Evolutionary conservation across 2,888 invertebrate species (phyloP), one percentile per base, ranked within the genome.

Genomic region (Amiota minor): DNA sequence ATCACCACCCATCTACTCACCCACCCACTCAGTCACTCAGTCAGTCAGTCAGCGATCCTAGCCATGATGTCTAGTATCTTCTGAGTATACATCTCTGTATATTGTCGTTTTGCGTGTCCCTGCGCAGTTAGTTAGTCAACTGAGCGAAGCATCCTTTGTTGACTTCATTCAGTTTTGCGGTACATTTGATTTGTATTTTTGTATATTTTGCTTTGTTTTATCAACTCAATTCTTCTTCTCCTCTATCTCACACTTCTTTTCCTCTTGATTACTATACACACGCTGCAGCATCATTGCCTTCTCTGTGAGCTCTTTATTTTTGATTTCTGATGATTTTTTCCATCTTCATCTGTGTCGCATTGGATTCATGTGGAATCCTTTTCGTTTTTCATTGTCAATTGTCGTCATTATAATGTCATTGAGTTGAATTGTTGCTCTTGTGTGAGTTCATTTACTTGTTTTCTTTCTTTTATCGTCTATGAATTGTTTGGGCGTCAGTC

Each of bases 101-200:
- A 18, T 18, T 12, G 11, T 55, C 20, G 11, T 18, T 56, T 47
- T 23, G 20, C 53, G 20, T 50, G 50, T 73, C 70, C 70, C 75
- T 75, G 78, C 80, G 78, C 81, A 80, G 76, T 80, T 62, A 62
- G 62, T 62, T 82, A 80, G 81, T 80, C 81, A 67, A 20, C 67
- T 59, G 59, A 59, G 65, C 56, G 56, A 55, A 69, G 67, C 75
- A 75, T 81, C 78, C 78, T 81, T 81, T 81, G 84, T 82, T 80
- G 83, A 84, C 83, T 83, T 82, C 81, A 83, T 83, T 81, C 83
- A 81, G 80, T 83, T 83, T 83, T 83, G 83, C 83, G 83, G 83
- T 84, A 83, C 84, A 84, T 83, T 83, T 83, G 84, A 83, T 84
- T 83, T 82, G 81, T 80, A 82, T 79, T 83, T 81, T 70, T 61